Evolutionary conservation across 2,888 invertebrate species (phyloP), one percentile per base, ranked within the genome.

Genomic region (Aphodius sticticus): DNA sequence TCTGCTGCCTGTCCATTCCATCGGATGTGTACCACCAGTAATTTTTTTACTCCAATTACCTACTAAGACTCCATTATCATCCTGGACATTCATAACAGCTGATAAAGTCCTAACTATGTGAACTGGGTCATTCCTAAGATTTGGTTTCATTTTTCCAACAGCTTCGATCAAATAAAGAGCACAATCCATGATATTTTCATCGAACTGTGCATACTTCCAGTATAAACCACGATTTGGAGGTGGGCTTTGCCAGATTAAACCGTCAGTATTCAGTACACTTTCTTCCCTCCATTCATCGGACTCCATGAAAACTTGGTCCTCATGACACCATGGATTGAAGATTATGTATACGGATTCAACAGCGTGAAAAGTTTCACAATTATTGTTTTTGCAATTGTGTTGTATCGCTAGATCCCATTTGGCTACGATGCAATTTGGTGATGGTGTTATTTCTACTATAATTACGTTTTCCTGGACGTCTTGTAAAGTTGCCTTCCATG

Each of bases 1-100:
- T 80, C 94, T 91, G 14, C 96, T 96, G 0, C 96, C 96, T 16
- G 94, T 91, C 97, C 97, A 97, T 84, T 95, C 94, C 0, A 95
- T 93, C 0, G 97, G 97, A 16, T 95, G 92, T 0, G 92, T 93
- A 9, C 96, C 96, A 0, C 95, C 96, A 0, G 92, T 92, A 87
- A 95, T 96, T 84, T 95, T 94, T 70, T 94, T 94, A 1, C 93
- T 92, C 96, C 96, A 96, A 88, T 95, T 96, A 0, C 96, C 96
- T 83, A 93, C 91, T 77, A 97, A 87, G 0, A 95, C 93, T 0
- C 97, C 96, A 84, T 94, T 93, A 86, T 97, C 96, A 84, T 96
- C 96, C 70, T 94, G 93, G 0, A 94, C 94, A 85, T 96, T 96
- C 76, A 96, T 94, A 78, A 95, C 93, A 0, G 96, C 96, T 0